Evolutionary conservation across 2,797 vertebrate genomes (phyloP).

Genomic region (Harpia harpyja): DNA sequence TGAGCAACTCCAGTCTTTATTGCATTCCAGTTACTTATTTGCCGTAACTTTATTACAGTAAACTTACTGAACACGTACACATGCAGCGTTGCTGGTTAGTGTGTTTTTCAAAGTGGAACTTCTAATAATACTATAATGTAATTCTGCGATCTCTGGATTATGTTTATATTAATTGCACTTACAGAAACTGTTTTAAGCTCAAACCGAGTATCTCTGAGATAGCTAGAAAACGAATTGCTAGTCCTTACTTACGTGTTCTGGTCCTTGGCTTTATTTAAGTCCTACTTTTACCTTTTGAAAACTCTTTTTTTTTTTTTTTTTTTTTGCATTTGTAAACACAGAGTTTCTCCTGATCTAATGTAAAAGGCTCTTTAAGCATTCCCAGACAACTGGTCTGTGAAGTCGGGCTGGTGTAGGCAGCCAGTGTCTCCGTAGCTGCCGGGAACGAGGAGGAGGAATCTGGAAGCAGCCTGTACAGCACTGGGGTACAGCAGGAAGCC

Average conservation of each 20-base stretch:
- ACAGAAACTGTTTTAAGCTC: not conserved
- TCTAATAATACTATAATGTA: not conserved
- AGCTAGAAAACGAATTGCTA: not conserved
- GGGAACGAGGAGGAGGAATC: not conserved
- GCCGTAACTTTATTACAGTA: not conserved
- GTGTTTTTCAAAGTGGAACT: not conserved
- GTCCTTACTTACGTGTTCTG: not conserved
- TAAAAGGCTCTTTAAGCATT: not conserved
- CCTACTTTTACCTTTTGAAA: not conserved
- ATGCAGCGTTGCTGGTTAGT: not conserved
- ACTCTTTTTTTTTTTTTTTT: not conserved
- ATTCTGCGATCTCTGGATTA: not conserved
- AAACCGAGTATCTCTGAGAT: not conserved
- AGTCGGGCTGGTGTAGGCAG: not conserved
- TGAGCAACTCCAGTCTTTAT: not conserved
- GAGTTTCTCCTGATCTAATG: not conserved
- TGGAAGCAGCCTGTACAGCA: not conserved
- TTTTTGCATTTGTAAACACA: not conserved
- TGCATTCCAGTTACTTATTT: not conserved
- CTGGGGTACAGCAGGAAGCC: not conserved
- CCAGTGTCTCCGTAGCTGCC: not conserved
- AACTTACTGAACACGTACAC: not conserved
- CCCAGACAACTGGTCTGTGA: not conserved
- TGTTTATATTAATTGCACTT: not conserved
- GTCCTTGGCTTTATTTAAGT: not conserved